Evolutionary conservation across 2,113 vertebrate genomes (phyloP).

Genomic region (Stigmatopora argus): DNA sequence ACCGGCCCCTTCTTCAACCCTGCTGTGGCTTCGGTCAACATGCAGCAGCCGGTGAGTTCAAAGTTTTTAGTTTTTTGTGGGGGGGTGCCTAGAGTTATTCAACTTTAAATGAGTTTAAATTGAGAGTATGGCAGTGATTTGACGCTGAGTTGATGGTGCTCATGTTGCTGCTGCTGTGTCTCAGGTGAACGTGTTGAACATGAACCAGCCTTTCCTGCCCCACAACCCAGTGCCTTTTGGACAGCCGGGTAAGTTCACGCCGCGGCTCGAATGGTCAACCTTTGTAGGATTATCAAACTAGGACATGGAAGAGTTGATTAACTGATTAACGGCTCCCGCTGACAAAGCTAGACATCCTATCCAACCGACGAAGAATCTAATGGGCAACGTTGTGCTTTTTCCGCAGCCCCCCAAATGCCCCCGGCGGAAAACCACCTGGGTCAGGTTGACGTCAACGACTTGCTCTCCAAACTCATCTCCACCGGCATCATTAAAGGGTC

Average conservation of each 20-base stretch:
- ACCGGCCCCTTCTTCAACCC: constrained; percentile 75
- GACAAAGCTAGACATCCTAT: too few relatives aligned
- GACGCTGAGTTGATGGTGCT: too few relatives aligned
- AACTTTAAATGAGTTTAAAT: neutral
- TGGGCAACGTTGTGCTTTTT: neutral
- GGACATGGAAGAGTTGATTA: too few relatives aligned
- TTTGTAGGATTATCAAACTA: neutral
- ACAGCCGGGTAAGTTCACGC: constrained; percentile 70
- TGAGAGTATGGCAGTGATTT: neutral
- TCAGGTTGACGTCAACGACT: constrained; percentile 92
- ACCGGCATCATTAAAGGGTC: constrained; percentile 82
- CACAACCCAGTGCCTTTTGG: constrained; percentile 77
- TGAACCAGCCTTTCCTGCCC: constrained; percentile 76
- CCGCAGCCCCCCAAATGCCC: constrained; percentile 45
- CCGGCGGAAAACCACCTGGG: constrained; percentile 88
- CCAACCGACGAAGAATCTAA: neutral
- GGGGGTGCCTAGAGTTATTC: too few relatives aligned
- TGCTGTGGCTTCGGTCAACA: constrained; percentile 68
- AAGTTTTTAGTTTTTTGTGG: neutral
- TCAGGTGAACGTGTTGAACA: constrained; percentile 59
- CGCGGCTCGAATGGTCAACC: too few relatives aligned
- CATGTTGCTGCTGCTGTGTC: neutral
- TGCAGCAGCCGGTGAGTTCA: constrained; percentile 76
- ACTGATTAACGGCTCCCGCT: too few relatives aligned
- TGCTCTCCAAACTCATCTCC: constrained; percentile 87